Evolutionary conservation across 2,113 vertebrate genomes (phyloP).

Genomic region (Addax nasomaculatus): DNA sequence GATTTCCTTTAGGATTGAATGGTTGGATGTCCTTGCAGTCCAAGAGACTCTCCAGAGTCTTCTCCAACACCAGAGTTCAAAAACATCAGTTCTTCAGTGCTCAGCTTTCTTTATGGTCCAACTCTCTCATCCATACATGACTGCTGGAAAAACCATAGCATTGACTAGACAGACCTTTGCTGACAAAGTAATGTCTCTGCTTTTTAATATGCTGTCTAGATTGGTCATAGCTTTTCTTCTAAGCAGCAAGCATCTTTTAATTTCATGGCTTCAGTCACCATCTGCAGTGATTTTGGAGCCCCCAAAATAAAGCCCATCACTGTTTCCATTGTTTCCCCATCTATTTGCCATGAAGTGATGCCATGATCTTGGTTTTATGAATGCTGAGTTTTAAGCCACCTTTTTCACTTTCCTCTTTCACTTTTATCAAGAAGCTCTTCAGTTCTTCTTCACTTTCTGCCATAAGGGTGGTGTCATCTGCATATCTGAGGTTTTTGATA

Average conservation of each 20-base stretch:
- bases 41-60: not conserved
- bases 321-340: not conserved
- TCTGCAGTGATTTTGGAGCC: not conserved
- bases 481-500: not conserved
- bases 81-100: not conserved
- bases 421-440: not conserved
- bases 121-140: not conserved
- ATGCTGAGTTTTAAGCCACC: not conserved
- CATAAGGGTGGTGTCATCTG: not conserved
- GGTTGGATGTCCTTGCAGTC: not conserved
- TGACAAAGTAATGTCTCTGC: not conserved
- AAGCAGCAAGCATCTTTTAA: not conserved
- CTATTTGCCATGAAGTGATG: not conserved
- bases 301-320: not conserved
- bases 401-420: not conserved
- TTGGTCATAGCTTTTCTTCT: not conserved
- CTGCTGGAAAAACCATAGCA: not conserved
- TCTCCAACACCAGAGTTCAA: not conserved
- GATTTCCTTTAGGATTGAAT: not conserved
- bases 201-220: not conserved
- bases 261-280: not conserved
- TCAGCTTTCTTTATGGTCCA: not conserved
- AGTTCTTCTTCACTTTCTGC: not conserved
- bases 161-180: not conserved
- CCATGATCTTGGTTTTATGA: not conserved